These are phyloP conservation scores for Sardina pilchardus DNA, from an alignment of 2,113 vertebrate genomes.

Conservation along the genomic window DNA sequence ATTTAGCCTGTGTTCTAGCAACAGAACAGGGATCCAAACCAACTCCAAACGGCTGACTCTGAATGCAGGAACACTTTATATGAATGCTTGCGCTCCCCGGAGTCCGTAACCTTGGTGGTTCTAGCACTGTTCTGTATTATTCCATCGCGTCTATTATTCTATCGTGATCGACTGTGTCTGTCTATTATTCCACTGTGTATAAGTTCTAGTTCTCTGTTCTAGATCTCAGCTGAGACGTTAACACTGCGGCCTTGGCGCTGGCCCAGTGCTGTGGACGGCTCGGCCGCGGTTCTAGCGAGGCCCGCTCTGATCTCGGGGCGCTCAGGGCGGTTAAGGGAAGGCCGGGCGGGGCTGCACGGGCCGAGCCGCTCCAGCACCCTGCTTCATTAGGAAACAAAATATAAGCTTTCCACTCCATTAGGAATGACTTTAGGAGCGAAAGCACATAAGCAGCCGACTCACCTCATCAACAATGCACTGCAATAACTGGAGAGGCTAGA, in stretches of 20 bases:
- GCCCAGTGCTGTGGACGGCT: neutral
- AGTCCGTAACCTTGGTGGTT: too few relatives aligned
- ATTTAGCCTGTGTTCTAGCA: too few relatives aligned
- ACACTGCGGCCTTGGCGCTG: neutral
- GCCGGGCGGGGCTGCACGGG: slow-evolving; percentile 74
- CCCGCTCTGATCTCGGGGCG: slow-evolving; percentile 35
- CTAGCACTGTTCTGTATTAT: too few relatives aligned
- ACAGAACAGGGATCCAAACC: too few relatives aligned
- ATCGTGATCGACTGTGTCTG: too few relatives aligned
- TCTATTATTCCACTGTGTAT: too few relatives aligned
- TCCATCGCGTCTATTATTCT: too few relatives aligned
- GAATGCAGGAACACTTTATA: too few relatives aligned
- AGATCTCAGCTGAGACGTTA: too few relatives aligned
- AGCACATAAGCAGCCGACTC: slow-evolving; percentile 99
- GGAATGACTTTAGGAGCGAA: slow-evolving; percentile 99
- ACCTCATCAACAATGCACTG: slow-evolving; percentile 99
- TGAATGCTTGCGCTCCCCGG: too few relatives aligned
- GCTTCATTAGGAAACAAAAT: slow-evolving; percentile 99
- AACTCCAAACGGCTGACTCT: too few relatives aligned
- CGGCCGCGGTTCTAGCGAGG: slow-evolving; percentile 11
- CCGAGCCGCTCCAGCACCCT: slow-evolving; percentile 89
- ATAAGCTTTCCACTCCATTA: slow-evolving; percentile 99
- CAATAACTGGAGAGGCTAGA: slow-evolving; percentile 99
- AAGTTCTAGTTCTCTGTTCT: too few relatives aligned
- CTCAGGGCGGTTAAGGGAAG: slow-evolving; percentile 62